Evolutionary conservation across 2,888 invertebrate species (phyloP).

Genomic region (Tachystola acroxantha): DNA sequence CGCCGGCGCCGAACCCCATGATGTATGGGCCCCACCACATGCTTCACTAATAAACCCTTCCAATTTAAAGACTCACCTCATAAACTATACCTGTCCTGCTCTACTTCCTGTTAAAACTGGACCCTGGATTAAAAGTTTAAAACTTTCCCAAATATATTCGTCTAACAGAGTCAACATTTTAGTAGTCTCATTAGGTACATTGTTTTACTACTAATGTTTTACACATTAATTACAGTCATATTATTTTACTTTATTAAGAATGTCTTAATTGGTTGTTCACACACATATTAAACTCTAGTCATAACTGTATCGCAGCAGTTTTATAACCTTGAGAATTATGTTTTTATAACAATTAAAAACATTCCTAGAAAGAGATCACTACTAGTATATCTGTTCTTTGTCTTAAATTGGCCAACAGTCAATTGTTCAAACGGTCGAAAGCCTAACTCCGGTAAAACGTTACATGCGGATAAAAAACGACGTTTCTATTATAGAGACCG

Average conservation of each 20-base stretch:
- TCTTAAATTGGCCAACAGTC: slow-evolving; percentile 30
- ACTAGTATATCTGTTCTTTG: slow-evolving; percentile 30
- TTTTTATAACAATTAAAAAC: slow-evolving; percentile 16
- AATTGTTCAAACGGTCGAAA: slow-evolving; percentile 48
- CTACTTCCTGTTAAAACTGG: slow-evolving; percentile 1
- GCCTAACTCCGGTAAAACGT: slow-evolving; percentile 49
- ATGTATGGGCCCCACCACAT: slow-evolving; percentile 65
- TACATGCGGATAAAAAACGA: slow-evolving; percentile 68
- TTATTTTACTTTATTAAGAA: slow-evolving; percentile 11
- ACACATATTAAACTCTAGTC: slow-evolving; percentile 7
- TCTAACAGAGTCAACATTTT: not conserved
- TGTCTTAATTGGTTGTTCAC: slow-evolving; percentile 21
- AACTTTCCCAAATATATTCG: not conserved
- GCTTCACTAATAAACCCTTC: slow-evolving; percentile 63
- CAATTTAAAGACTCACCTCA: slow-evolving; percentile 38
- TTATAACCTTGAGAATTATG: slow-evolving; percentile 4
- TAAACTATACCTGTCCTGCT: slow-evolving; percentile 45
- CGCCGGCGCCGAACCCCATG: slow-evolving; percentile 62
- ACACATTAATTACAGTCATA: slow-evolving; percentile 8
- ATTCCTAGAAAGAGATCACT: slow-evolving; percentile 48
- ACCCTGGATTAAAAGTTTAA: not conserved
- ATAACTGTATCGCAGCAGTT: too few species aligned
- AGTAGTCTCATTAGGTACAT: not conserved
- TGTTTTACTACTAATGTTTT: too few species aligned
- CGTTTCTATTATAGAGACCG: slow-evolving; percentile 66